phyloP scores from a whole-genome alignment of 2,797 vertebrate species.

The Sebastiscus albofasciatus region DNA sequence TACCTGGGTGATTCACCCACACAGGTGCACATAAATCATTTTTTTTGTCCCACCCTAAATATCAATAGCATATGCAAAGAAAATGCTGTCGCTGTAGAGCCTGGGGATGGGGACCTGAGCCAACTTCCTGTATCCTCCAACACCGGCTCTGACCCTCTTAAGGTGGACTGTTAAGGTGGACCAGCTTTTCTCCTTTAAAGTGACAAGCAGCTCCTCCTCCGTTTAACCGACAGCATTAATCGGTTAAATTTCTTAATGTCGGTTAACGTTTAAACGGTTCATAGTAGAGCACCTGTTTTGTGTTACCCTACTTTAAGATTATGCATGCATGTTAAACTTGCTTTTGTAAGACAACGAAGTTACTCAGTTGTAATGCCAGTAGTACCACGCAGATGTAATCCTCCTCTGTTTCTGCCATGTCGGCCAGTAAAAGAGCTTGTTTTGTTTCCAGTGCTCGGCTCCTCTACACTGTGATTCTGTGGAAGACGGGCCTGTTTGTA shows the following conservation, averaged over 20 bases:
- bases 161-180: too few species aligned
- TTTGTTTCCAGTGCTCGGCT: not conserved
- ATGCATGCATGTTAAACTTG: not conserved
- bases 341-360: not conserved
- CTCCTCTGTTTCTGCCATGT: constrained; percentile 34
- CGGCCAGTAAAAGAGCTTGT: not conserved
- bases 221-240: not conserved
- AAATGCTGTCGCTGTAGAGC: not conserved
- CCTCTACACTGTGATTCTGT: not conserved
- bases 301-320: too few species aligned
- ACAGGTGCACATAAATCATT: not conserved
- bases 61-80: not conserved
- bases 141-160: too few species aligned
- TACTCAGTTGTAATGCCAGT: not conserved
- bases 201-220: too few species aligned
- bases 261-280: too few species aligned
- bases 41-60: not conserved
- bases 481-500: constrained; percentile 12
- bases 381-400: constrained; percentile 8
- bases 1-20: not conserved
- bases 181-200: too few species aligned
- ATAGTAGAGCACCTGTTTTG: too few species aligned
- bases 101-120: too few species aligned
- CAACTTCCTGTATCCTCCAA: too few species aligned
- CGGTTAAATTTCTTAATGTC: too few species aligned